Base-by-base conservation (phyloP, 2,888 invertebrate species). In the Latrodectus elegans region DNA sequence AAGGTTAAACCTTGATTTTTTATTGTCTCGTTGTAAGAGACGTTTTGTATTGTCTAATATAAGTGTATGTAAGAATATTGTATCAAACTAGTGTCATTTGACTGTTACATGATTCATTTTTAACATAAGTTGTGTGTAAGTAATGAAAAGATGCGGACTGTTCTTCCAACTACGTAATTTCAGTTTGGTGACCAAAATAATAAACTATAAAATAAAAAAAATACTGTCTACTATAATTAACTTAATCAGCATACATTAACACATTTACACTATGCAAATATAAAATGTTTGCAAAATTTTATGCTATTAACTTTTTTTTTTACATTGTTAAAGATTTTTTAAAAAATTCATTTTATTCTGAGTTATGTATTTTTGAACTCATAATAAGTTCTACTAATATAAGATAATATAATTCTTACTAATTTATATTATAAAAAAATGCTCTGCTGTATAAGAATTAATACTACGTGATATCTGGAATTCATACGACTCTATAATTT, bases 21-120 rank as follows among this genome's bases (percentile, higher is more conserved):
- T 82, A 88, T 83, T 83, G 88, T 88, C 88, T 88, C 88, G 88
- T 88, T 88, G 73, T 88, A 83, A 74, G 88, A 88, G 88, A 88
- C 88, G 71, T 86, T 86, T 86, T 77, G 71, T 86, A 81, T 81
- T 84, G 74, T 85, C 78, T 68, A 79, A 52, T 75, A 74, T 79
- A 78, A 79, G 51, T 75, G 79, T 85, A 79, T 79, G 79, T 75
- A 68, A 74, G 74, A 68, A 60, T n/a, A 79, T 51, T 85, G 74
- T 84, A 70, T 85, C 51, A 79, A 79, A 79, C 52, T 85, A 84
- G 72, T 67, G 78, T 78, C 79, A 85, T 74, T 84, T 75, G 74
- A 67, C 60, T 85, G 74, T 67, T 80, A 64, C 60, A 79, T 74
- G 70, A 55, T 84, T 75, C 82, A 74, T 75, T 71, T 82, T 83